Base-by-base conservation (phyloP, 37 sponge, comb jelly and placozoan species). In the Beroe forskalii region DNA sequence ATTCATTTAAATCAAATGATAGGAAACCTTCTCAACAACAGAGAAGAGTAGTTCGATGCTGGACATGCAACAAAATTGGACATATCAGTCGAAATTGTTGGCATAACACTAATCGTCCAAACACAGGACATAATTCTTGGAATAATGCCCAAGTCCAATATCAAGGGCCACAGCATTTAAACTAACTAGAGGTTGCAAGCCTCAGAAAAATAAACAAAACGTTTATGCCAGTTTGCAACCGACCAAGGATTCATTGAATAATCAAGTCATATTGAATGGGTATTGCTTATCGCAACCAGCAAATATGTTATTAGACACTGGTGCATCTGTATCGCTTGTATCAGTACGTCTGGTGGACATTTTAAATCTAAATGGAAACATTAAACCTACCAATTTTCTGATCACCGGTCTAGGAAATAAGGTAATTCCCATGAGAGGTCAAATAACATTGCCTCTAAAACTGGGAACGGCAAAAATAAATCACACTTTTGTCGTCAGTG, bases 401-500 rank as follows among this genome's bases (percentile, higher is more conserved):
- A 37, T 72, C 23, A 39, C 75, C 28, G 75, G 75, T 30, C 30
- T 72, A 4, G 40, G 39, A 22, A 72, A 72, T 6, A 32, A 27
- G 14, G 35, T 72, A 6, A 37, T 72, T 32, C 75, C 75, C 12
- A 72, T 72, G 75, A 63, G 75, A 72, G 75, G 75, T 6, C 39
- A 72, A 32, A 72, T 72, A 22, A 30, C 3, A 20, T 32, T 72
- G 22, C 20, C 75, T 8, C 37, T 72, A 3, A 6, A 35, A 27
- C 8, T 72, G 36, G 75, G 75, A 30, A 72, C 28, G 14, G 36
- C 75, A 8, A 37, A 22, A 30, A 3, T 6, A 12, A 14, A 1
- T 4, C 40, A 72, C 37, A 72, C 39, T 32, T 72, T 72, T 37
- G 37, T 72, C 2, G 75, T 72, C 39, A 72, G 75, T 72, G 75